Evolutionary conservation across 2,113 vertebrate genomes (phyloP).

Genomic region (Sinocyclocheilus grahami): DNA sequence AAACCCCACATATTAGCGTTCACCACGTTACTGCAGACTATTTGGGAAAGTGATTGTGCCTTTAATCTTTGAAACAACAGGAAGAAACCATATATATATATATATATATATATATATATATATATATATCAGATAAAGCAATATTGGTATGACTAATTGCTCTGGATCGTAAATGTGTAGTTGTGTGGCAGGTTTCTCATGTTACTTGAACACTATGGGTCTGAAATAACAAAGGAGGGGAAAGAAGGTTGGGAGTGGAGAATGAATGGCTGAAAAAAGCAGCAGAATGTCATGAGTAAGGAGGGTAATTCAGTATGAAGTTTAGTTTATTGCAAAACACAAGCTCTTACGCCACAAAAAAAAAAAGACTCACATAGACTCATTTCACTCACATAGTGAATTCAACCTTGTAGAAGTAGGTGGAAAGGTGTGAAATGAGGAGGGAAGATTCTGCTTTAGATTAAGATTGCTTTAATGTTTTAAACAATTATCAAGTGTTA

Average conservation of each 20-base stretch:
- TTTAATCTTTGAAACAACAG: too few relatives aligned
- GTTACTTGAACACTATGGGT: not conserved
- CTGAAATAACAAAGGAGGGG: not conserved
- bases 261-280: not conserved
- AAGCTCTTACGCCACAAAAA: not conserved
- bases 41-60: too few relatives aligned
- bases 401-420: not conserved
- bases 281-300: not conserved
- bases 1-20: too few relatives aligned
- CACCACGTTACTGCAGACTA: too few relatives aligned
- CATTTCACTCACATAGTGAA: not conserved
- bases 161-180: not conserved
- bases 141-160: not conserved
- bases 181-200: constrained; percentile 7
- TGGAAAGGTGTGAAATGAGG: not conserved
- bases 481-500: too few relatives aligned
- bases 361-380: too few relatives aligned
- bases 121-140: not conserved
- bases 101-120: too few relatives aligned
- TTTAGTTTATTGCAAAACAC: not conserved
- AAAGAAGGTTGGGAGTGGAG: not conserved
- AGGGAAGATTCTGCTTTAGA: too few relatives aligned
- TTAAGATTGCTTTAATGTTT: too few relatives aligned
- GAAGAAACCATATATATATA: too few relatives aligned
- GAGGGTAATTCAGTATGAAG: not conserved